Evolutionary conservation across 1,140 invertebrate species (phyloP).

Genomic region (Eupeodes corollae): DNA sequence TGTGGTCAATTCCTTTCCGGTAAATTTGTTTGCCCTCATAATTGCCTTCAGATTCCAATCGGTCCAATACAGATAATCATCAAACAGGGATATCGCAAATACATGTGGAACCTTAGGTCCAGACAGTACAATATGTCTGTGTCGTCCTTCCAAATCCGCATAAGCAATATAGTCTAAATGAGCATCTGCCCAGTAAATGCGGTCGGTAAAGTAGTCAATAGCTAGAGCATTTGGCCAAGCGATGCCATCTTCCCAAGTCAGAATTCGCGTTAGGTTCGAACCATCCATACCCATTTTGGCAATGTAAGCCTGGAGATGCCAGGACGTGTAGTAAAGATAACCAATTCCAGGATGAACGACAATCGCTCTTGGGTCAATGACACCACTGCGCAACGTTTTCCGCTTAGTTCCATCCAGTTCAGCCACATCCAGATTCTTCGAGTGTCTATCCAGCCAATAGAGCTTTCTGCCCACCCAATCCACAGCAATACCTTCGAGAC

Average conservation of each 20-base stretch:
- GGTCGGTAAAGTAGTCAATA: conserved; percentile 91
- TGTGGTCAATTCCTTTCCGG: conserved; percentile 62
- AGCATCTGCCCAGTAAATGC: conserved; percentile 94
- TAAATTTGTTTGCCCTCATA: conserved; percentile 77
- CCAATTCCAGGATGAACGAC: conserved; percentile 91
- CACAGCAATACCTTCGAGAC: conserved; percentile 88
- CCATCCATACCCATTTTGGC: conserved; percentile 98
- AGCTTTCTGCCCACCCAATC: conserved; percentile 96
- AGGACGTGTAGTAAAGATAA: conserved; percentile 91
- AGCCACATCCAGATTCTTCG: conserved; percentile 83
- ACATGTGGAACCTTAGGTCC: conserved; percentile 81
- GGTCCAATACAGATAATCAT: conserved; percentile 93
- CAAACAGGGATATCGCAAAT: conserved; percentile 87
- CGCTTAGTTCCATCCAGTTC: conserved; percentile 88
- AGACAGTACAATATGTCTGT: conserved; percentile 69
- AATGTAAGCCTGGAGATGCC: conserved; percentile 93
- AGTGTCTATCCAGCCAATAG: conserved; percentile 95
- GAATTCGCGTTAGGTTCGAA: conserved; percentile 74
- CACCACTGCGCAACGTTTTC: conserved; percentile 74
- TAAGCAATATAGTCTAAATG: conserved; percentile 97
- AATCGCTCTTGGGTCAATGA: conserved; percentile 86
- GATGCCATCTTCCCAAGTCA: conserved; percentile 87
- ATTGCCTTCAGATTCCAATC: conserved; percentile 94
- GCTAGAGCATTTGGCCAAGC: conserved; percentile 97
- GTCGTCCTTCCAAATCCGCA: conserved; percentile 77